Percentiles rank a stretch among this genome's conserved stretches.
Evolutionary conservation across 2,797 vertebrate genomes (phyloP).

Genomic region (Lutjanus campechanus): DNA sequence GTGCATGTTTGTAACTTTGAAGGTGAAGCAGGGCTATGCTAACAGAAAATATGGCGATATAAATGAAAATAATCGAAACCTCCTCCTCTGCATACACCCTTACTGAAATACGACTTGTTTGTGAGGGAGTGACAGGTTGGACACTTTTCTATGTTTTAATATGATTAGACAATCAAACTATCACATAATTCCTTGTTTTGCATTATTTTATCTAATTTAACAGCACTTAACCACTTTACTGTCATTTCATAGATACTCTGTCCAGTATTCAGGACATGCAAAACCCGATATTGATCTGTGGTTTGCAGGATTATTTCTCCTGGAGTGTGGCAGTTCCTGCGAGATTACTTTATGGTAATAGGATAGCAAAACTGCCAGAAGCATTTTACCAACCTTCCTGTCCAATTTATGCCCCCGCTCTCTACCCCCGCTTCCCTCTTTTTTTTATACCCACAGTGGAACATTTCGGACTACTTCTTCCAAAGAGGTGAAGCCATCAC

Average conservation of each 20-base stretch:
- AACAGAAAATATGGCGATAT: neutral
- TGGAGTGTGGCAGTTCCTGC: conserved; percentile 56
- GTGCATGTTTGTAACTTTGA: neutral
- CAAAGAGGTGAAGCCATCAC: conserved; percentile 97
- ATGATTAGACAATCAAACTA: neutral
- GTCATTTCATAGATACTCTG: conserved; percentile 43
- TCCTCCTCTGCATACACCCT: neutral
- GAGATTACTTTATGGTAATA: conserved; percentile 70
- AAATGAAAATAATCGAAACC: neutral
- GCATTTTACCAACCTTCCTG: conserved; percentile 46
- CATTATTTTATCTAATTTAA: conserved; percentile 38
- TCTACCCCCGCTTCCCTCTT: conserved; percentile 8
- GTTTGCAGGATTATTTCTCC: conserved; percentile 57
- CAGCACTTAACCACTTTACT: conserved; percentile 28
- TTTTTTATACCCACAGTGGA: conserved; percentile 89
- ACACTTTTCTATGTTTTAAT: conserved; percentile 17
- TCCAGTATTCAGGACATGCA: conserved; percentile 53
- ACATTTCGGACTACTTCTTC: conserved; percentile 99
- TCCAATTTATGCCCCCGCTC: conserved; percentile 19
- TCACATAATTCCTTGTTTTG: conserved; percentile 24
- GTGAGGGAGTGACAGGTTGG: neutral
- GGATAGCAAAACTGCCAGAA: conserved; percentile 55
- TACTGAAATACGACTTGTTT: neutral
- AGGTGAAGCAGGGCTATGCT: neutral
- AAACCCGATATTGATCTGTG: conserved; percentile 67